Base-by-base conservation (phyloP, 92 coral and sea anemone genomes). In the Micromussa lordhowensis region DNA sequence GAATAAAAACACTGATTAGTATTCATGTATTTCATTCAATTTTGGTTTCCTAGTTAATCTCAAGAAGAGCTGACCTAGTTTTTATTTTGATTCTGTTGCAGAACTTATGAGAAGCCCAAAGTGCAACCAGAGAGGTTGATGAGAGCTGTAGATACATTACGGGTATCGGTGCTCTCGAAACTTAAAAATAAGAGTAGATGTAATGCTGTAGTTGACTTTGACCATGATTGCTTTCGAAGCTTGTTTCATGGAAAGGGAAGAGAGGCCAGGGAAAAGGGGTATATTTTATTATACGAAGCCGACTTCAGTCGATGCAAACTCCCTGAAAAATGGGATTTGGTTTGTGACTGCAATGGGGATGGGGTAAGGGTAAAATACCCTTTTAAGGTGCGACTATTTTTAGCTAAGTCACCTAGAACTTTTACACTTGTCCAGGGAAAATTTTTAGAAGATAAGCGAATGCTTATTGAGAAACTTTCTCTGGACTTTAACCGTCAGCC, bases 231-330 rank as follows among this genome's bases (percentile, higher is more conserved):
- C 28, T 82, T 57, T 44, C 12, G 87, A 19, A 57, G 26, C 4
- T 28, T 82, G 68, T 88, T 88, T 82, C 24, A 88, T 72, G 91
- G 91, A 55, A 88, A 88, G 88, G 88, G 88, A 30, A 85, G 88
- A 34, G 80, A 68, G 31, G 26, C 71, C 13, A 88, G 71, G 82
- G 82, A 82, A 44, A 88, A 74, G 26, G 85, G 85, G 58, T 82
- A 53, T 29, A 24, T 82, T 13, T 75, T 82, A 40, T 82, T 88
- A 74, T 87, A 82, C 5, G 53, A 88, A 75, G 29, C 32, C 9
- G 87, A 82, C 38, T 88, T 88, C 32, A 64, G 9, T 3, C 29
- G 79, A 61, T 82, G 91, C 63, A 21, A 48, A 30, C 38, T 88
- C 38, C 85, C 73, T 35, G 82, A 88, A 61, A 88, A 88, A 70